phyloP scores from a whole-genome alignment of 2,113 vertebrate species.

The Actinemys pallida region DNA sequence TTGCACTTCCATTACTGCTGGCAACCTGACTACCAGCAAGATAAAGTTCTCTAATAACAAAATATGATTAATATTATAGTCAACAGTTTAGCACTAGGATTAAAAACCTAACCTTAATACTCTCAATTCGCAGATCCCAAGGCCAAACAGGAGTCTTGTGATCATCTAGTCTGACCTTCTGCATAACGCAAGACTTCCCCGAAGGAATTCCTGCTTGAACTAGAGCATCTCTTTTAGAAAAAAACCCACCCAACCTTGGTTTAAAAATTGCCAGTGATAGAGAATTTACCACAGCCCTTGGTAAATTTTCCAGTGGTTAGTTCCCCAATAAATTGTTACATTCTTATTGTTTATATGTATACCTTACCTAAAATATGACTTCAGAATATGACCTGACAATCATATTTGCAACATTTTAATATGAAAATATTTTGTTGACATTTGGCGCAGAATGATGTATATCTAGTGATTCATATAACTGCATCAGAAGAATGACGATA shows the following conservation, averaged over 20 bases:
- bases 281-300: slow-evolving; percentile 1
- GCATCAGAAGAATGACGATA: background rate
- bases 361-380: background rate
- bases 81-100: background rate
- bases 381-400: background rate
- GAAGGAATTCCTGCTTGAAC: background rate
- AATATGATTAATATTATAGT: background rate
- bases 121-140: background rate
- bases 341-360: background rate
- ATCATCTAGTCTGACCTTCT: background rate
- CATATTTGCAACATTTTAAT: background rate
- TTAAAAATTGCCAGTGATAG: background rate
- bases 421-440: background rate
- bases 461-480: background rate
- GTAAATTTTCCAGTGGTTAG: background rate
- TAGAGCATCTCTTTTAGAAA: background rate
- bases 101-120: background rate
- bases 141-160: background rate
- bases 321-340: background rate
- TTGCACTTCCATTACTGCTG: background rate
- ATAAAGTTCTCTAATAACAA: background rate
- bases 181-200: background rate
- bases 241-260: background rate
- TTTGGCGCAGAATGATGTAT: background rate
- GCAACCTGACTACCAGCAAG: background rate